phyloP scores from a whole-genome alignment of 2,113 vertebrate genomes.

The Mesocricetus auratus region DNA sequence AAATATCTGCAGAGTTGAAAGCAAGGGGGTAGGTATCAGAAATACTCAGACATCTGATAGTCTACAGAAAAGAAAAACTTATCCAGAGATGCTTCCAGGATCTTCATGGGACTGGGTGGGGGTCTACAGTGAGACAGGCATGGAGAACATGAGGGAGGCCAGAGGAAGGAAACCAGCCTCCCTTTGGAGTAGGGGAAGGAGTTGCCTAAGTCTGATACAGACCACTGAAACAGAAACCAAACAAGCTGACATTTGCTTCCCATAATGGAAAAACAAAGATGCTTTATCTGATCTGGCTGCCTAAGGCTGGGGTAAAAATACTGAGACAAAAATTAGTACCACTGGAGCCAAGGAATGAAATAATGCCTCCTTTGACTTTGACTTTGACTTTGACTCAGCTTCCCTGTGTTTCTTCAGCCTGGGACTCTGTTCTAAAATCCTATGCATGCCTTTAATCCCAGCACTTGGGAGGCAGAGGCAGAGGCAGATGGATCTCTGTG shows the following conservation, averaged over 20 bases:
- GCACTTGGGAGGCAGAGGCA: too few species aligned
- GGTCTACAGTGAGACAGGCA: not conserved
- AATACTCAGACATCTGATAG: not conserved
- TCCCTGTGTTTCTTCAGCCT: not conserved
- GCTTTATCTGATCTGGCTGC: not conserved
- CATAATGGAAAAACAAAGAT: conserved; percentile 15
- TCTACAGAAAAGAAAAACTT: not conserved
- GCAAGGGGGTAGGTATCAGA: not conserved
- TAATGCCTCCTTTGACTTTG: too few species aligned
- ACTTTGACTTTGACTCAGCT: not conserved
- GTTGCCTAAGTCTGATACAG: not conserved
- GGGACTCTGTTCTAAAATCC: not conserved
- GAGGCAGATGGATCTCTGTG: too few species aligned
- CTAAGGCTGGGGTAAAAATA: not conserved
- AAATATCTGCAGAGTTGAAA: not conserved
- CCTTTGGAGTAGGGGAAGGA: too few species aligned
- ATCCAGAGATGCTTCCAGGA: not conserved
- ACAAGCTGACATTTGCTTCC: not conserved
- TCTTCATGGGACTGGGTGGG: not conserved
- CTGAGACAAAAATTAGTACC: not conserved
- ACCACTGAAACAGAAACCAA: not conserved
- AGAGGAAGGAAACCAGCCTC: not conserved
- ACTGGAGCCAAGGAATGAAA: too few species aligned
- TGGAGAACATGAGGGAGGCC: not conserved
- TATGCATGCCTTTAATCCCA: too few species aligned